These are phyloP conservation scores for Periophthalmus modestus DNA, from an alignment of 2,113 vertebrate species.

Conservation along the genomic window DNA sequence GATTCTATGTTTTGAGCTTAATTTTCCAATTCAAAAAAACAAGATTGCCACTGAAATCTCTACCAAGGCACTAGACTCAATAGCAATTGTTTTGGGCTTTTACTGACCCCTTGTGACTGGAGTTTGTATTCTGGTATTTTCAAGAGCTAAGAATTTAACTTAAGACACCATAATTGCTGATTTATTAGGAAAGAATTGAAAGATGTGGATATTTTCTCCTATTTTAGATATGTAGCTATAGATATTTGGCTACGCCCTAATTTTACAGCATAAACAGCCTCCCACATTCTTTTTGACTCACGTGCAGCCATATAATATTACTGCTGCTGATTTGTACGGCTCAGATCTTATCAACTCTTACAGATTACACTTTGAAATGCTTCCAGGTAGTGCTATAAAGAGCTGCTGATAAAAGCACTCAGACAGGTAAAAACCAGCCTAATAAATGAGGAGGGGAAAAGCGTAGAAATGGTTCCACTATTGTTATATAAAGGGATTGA, in stretches of 20 bases:
- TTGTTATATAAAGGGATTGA: constrained; percentile 57
- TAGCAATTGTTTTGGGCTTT: constrained; percentile 1
- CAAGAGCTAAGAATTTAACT: background rate
- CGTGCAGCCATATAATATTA: constrained; percentile 6
- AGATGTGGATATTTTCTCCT: background rate
- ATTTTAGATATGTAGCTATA: background rate
- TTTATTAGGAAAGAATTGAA: background rate
- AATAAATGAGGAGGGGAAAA: constrained; percentile 9
- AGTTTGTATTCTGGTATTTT: background rate
- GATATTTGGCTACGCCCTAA: background rate
- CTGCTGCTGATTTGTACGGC: constrained; percentile 16
- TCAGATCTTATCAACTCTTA: constrained; percentile 30
- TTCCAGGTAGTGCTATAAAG: constrained; percentile 20
- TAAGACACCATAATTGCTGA: background rate
- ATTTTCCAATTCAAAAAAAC: background rate
- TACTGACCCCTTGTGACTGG: background rate
- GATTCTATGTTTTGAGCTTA: background rate
- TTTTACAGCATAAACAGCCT: constrained; percentile 18
- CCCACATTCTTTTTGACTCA: constrained; percentile 37
- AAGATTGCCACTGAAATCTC: background rate
- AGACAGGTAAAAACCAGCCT: constrained; percentile 38
- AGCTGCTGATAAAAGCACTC: constrained; percentile 36
- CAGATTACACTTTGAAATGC: constrained; percentile 31
- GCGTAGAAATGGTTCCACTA: constrained; percentile 27
- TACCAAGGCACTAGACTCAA: background rate